Conservation (phyloP, 2,797 vertebrate genomes). For the Cryptoblepharus egeriae region DNA sequence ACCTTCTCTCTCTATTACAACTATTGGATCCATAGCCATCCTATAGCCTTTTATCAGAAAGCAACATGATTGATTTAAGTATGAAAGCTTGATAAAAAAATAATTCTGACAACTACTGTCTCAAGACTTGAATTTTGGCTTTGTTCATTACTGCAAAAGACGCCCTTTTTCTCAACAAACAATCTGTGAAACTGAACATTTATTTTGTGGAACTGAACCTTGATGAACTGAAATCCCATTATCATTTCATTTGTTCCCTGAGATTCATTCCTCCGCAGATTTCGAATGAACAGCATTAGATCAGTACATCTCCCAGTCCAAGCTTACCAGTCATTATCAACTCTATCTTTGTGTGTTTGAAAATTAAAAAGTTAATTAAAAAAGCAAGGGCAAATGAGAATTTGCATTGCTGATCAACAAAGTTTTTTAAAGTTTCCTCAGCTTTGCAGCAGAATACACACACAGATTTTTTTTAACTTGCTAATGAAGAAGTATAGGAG, state of each 20-base stretch:
- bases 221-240: constrained; percentile 72
- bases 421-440: constrained; percentile 67
- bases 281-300: constrained; percentile 71
- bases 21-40: background rate
- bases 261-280: constrained; percentile 71
- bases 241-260: constrained; percentile 73
- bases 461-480: constrained; percentile 39
- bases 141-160: constrained; percentile 51
- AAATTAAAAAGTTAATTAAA: constrained; percentile 78
- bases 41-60: constrained; percentile 1
- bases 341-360: constrained; percentile 74
- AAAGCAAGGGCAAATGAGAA: constrained; percentile 67
- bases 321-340: constrained; percentile 73
- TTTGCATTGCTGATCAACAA: constrained; percentile 76
- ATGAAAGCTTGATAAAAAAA: constrained; percentile 28
- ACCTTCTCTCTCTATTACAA: too few species aligned
- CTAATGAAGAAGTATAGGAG: constrained; percentile 38
- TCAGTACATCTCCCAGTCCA: constrained; percentile 70
- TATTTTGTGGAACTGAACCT: constrained; percentile 67
- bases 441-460: constrained; percentile 31
- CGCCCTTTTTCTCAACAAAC: constrained; percentile 57
- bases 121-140: constrained; percentile 41
- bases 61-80: constrained; percentile 6
- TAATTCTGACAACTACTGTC: constrained; percentile 38
- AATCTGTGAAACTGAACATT: constrained; percentile 63